Conservation (phyloP, 2,113 vertebrate species). For the Tragelaphus strepsiceros region DNA sequence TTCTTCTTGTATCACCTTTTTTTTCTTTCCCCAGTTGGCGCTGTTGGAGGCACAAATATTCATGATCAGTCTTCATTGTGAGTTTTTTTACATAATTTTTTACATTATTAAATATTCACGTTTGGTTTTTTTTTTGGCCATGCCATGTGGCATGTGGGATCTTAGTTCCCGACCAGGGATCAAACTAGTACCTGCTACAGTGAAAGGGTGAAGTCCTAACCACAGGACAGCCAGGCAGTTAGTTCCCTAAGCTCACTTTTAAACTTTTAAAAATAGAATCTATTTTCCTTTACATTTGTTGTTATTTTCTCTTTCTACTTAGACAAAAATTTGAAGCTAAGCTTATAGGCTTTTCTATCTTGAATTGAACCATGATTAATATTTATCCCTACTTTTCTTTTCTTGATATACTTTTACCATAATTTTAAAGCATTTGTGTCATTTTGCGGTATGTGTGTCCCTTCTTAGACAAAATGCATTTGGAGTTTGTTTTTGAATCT, state of each 20-base stretch:
- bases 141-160: neutral
- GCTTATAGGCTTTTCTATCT: neutral
- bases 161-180: neutral
- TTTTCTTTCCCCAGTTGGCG: neutral
- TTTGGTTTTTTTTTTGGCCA: neutral
- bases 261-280: neutral
- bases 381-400: neutral
- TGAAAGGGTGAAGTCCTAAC: neutral
- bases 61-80: neutral
- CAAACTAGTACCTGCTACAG: neutral
- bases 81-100: neutral
- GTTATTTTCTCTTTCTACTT: neutral
- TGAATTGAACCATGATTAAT: conserved; percentile 15
- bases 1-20: neutral
- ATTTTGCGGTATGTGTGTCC: neutral
- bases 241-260: neutral
- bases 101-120: neutral
- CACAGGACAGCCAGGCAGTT: neutral
- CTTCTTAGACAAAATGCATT: neutral
- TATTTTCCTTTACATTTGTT: neutral
- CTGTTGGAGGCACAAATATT: neutral
- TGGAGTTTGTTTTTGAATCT: neutral
- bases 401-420: neutral
- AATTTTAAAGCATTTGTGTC: conserved; percentile 2
- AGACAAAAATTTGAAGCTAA: neutral